Evolutionary conservation across 2,888 invertebrate species (phyloP).

Genomic region (Torymus auratus): DNA sequence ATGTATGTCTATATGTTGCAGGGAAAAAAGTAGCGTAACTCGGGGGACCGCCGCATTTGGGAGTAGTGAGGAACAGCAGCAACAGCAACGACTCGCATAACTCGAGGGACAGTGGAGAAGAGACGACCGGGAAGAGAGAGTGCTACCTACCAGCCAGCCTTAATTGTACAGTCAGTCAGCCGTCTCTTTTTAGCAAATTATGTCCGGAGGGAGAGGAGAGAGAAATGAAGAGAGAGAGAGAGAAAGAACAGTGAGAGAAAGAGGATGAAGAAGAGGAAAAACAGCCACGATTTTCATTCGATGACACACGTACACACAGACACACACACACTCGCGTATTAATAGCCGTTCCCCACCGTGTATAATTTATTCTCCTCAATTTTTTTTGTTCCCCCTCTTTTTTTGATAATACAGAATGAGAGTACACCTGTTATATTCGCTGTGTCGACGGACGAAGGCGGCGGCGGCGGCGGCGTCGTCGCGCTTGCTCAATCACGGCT

Average conservation of each 20-base stretch:
- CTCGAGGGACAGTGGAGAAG: neutral
- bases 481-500: too few species aligned
- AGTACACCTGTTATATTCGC: constrained; percentile 25
- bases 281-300: constrained; percentile 42
- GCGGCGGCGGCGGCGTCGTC: too few species aligned
- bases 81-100: neutral
- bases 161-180: constrained; percentile 59
- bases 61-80: constrained; percentile 28
- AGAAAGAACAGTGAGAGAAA: neutral
- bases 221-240: constrained; percentile 8
- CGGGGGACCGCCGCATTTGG: constrained; percentile 28
- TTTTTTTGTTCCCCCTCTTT: neutral
- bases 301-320: neutral
- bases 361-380: constrained; percentile 30
- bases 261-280: neutral
- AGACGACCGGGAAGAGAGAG: constrained; percentile 2
- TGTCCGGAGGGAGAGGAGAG: constrained; percentile 47
- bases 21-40: constrained; percentile 60
- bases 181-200: constrained; percentile 54
- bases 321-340: neutral
- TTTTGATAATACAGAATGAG: constrained; percentile 15
- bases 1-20: constrained; percentile 57
- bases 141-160: constrained; percentile 39
- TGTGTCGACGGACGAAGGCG: neutral
- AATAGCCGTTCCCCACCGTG: too few species aligned